Evolutionary conservation across 2,888 invertebrate genomes (phyloP).

Genomic region (Andrena camellia): DNA sequence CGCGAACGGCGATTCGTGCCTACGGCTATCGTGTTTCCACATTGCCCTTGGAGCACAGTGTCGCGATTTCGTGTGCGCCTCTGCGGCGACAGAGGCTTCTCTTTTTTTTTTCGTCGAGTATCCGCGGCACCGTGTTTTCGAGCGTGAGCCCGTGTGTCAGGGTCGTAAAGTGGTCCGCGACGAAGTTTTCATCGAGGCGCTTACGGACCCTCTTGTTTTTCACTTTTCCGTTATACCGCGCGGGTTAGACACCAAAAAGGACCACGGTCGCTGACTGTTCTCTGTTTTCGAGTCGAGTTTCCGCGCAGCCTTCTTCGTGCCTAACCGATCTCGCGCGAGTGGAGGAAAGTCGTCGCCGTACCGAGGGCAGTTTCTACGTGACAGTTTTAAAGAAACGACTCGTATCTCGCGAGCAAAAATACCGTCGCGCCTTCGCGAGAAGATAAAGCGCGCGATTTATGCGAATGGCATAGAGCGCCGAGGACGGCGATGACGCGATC

Average conservation of each 20-base stretch:
- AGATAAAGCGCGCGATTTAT: conserved; percentile 2
- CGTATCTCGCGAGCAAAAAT: neutral
- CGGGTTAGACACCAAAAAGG: neutral
- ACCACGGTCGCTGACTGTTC: neutral
- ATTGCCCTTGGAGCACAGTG: neutral
- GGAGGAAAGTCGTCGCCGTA: neutral
- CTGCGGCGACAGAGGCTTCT: neutral
- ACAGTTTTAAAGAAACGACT: neutral
- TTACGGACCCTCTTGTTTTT: neutral
- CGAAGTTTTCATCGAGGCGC: neutral
- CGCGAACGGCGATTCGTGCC: neutral
- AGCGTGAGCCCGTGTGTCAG: neutral
- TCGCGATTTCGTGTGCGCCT: conserved; percentile 9
- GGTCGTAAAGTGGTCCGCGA: neutral
- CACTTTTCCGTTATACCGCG: neutral
- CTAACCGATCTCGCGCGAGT: neutral
- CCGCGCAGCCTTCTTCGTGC: neutral
- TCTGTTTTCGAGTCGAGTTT: neutral
- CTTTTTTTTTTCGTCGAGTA: neutral
- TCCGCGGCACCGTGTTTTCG: neutral
- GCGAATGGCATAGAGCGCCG: neutral
- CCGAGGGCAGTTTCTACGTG: too few relatives aligned
- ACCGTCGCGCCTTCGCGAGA: neutral
- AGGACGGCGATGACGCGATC: neutral
- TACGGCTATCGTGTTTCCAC: neutral